Evolutionary conservation across 2,888 invertebrate genomes (phyloP).

Genomic region (Slavum lentiscoides): DNA sequence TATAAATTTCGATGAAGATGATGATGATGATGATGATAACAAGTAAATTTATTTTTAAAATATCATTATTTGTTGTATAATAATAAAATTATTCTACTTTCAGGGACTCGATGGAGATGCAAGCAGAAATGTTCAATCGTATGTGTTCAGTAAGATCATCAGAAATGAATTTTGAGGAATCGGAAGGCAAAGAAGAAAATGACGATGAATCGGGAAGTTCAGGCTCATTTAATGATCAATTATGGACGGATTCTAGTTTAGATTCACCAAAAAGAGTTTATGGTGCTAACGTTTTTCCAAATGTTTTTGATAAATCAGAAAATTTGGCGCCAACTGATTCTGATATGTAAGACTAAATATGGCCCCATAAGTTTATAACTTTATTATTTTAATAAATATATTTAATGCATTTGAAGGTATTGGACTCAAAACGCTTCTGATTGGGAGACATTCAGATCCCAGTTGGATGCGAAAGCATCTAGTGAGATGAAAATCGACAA

Average conservation of each 20-base stretch:
- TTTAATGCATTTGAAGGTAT: constrained; percentile 2
- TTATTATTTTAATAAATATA: background rate
- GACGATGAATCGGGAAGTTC: background rate
- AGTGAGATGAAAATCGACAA: constrained; percentile 36
- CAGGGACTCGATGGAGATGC: constrained; percentile 59
- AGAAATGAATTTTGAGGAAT: constrained; percentile 24
- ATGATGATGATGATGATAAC: constrained; percentile 41
- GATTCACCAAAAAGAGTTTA: constrained; percentile 21
- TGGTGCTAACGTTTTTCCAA: constrained; percentile 4
- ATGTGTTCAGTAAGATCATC: constrained; percentile 60
- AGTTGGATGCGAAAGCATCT: constrained; percentile 35
- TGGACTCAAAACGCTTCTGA: constrained; percentile 43
- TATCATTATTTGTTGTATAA: background rate
- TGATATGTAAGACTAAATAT: constrained; percentile 30
- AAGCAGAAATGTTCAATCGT: constrained; percentile 68
- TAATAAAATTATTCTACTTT: background rate
- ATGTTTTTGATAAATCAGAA: constrained; percentile 4
- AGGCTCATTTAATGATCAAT: constrained; percentile 17
- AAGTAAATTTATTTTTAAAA: constrained; percentile 34
- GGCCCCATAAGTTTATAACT: no score
- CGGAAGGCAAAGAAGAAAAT: constrained; percentile 7
- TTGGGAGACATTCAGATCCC: constrained; percentile 48
- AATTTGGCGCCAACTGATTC: background rate
- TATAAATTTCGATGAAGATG: constrained; percentile 45
- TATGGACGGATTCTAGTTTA: constrained; percentile 31